A percentile compares a stretch with the other conserved stretches of the same genome.
Evolutionary conservation across 2,797 vertebrate genomes (phyloP).

Genomic region (Fratercula arctica): DNA sequence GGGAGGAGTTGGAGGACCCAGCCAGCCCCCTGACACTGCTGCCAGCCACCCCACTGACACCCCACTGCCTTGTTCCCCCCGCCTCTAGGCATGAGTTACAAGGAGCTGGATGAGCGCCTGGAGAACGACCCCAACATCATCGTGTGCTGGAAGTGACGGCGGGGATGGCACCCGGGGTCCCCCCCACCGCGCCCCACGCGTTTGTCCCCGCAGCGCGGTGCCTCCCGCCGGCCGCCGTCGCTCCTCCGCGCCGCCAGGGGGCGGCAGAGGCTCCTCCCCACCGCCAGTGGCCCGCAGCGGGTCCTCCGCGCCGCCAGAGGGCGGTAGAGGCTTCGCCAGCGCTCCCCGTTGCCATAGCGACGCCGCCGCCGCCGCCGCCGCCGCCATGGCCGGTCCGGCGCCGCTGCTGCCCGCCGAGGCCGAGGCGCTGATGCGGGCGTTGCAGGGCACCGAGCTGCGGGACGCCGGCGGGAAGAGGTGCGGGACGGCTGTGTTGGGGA

Average conservation of each 20-base stretch:
- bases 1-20: accelerated
- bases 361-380: not conserved
- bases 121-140: constrained; percentile 98
- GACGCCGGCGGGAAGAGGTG: constrained; percentile 65
- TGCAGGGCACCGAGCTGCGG: constrained; percentile 78
- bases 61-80: not conserved
- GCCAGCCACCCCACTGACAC: accelerated
- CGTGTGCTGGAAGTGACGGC: constrained; percentile 93
- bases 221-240: not conserved
- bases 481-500: not conserved
- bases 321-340: not conserved
- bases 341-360: constrained; percentile 53
- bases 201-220: accelerated
- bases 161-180: not conserved
- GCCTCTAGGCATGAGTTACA: constrained; percentile 94
- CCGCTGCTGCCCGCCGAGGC: constrained; percentile 77
- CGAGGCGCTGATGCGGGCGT: constrained; percentile 78
- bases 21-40: accelerated
- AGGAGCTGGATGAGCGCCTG: constrained; percentile 93
- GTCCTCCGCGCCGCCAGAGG: not conserved
- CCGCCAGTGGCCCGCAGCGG: not conserved
- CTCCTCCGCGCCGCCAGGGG: not conserved
- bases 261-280: not conserved
- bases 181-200: accelerated
- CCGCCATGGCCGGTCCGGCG: constrained; percentile 61